Evolutionary conservation across 2,888 invertebrate genomes (phyloP).

Genomic region (Drosophila paramelanica): DNA sequence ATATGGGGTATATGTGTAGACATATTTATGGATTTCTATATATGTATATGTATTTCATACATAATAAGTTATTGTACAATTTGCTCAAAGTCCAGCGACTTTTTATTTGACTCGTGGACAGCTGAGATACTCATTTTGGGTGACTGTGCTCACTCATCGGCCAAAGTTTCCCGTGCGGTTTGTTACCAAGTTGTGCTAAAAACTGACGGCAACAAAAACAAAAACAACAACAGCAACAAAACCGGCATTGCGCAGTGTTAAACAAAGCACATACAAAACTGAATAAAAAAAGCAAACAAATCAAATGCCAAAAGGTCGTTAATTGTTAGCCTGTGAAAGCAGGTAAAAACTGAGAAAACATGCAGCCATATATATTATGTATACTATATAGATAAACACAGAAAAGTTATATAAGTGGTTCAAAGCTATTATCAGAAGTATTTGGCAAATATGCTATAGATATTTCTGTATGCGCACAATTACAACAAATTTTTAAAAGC

Average conservation of each 20-base stretch:
- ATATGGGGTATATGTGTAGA: background rate
- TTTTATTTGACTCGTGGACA: constrained; percentile 40
- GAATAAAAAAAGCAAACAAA: constrained; percentile 6
- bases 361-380: background rate
- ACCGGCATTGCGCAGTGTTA: constrained; percentile 39
- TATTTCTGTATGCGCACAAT: background rate
- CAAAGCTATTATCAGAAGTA: background rate
- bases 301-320: constrained; percentile 22
- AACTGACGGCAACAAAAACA: constrained; percentile 22
- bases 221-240: constrained; percentile 20
- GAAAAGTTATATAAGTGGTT: background rate
- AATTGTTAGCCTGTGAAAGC: constrained; percentile 16
- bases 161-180: constrained; percentile 37
- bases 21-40: background rate
- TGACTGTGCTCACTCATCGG: constrained; percentile 35
- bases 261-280: constrained; percentile 21
- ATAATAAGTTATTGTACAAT: constrained; percentile 5
- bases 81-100: constrained; percentile 52
- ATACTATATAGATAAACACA: background rate
- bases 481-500: background rate
- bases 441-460: background rate
- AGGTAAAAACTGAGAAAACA: background rate
- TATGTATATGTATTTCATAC: background rate
- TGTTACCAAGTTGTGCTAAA: constrained; percentile 15
- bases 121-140: constrained; percentile 13